Base-by-base conservation (phyloP, 2,113 vertebrate species). In the Calyptommatus sinebrachiatus region DNA sequence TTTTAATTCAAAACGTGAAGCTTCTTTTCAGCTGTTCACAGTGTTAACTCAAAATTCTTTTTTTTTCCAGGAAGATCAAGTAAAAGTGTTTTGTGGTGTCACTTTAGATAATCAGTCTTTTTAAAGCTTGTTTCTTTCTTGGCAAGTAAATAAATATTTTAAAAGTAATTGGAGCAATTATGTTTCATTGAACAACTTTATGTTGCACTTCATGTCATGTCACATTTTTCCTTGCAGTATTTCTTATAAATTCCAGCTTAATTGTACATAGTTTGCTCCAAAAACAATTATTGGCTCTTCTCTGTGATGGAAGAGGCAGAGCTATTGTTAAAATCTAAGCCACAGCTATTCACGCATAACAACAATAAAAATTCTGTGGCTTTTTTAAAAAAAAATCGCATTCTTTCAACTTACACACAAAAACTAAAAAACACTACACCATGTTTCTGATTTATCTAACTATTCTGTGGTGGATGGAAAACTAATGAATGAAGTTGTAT, bases 71-170 rank as follows among this genome's bases (percentile, higher is more conserved):
- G 86, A 79, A 86, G 87, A 84, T 70, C 87, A 86, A 91, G 90
- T 86, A 79, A 88, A 85, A 84, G 87, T 69, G 73, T 93, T 93
- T 69, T 74, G 71, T 89, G 78, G 84, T 93, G 83, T 94, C 91
- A 90, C 84, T 93, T 93, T 90, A 85, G 70, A 91, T 90, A 93
- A 90, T 90, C 92, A 89, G 81, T 77, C 71, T 92, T 90, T 94
- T 90, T 86, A 81, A 89, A 88, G 88, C 89, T 89, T 89, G 65
- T 85, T 88, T 91, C 73, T 89, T 92, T 86, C 89, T 78, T 81
- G 88, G 91, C 89, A 92, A 92, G 87, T 91, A 94, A 94, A 94
- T 93, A 92, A 84, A 87, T 86, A 91, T 92, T 92, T 88, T 93
- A 89, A 92, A 87, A 87, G 75, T 92, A 93, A 93, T 91, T 93